phyloP scores from a whole-genome alignment of 2,113 vertebrate species.

The Glaucomys volans region DNA sequence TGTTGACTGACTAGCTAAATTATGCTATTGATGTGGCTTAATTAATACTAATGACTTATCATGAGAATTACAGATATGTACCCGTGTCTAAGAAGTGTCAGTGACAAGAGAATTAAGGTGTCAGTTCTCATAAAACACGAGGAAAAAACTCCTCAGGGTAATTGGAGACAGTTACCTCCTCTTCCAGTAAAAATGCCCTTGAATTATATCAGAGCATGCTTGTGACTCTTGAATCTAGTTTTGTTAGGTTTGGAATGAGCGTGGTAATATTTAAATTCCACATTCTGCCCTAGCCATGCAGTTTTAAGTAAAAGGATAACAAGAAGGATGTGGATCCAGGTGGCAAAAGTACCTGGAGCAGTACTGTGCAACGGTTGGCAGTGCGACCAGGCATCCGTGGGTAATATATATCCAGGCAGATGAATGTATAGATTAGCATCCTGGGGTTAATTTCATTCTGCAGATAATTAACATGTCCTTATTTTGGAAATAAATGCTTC shows the following conservation, averaged over 20 bases:
- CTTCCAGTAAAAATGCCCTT: constrained; percentile 68
- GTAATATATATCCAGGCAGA: constrained; percentile 49
- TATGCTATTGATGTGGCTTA: constrained; percentile 79
- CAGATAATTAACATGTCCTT: constrained; percentile 76
- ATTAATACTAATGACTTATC: constrained; percentile 82
- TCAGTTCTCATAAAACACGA: constrained; percentile 77
- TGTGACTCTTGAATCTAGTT: constrained; percentile 23
- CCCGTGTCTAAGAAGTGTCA: constrained; percentile 73
- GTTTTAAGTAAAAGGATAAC: background rate
- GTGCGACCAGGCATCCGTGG: background rate
- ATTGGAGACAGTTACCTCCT: constrained; percentile 68
- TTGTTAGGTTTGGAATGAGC: constrained; percentile 3
- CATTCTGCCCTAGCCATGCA: background rate
- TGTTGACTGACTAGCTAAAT: constrained; percentile 80
- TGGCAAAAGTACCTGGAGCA: background rate
- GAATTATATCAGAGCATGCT: constrained; percentile 18
- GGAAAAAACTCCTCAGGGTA: constrained; percentile 67
- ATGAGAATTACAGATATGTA: constrained; percentile 81
- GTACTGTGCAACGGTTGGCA: background rate
- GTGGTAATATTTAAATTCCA: background rate
- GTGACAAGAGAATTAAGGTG: constrained; percentile 79
- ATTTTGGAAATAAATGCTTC: constrained; percentile 78
- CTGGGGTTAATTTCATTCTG: constrained; percentile 74
- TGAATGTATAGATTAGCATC: constrained; percentile 72
- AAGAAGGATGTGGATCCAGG: background rate